phyloP scores from a whole-genome alignment of 2,888 invertebrate genomes.

The Bombylius discolor region DNA sequence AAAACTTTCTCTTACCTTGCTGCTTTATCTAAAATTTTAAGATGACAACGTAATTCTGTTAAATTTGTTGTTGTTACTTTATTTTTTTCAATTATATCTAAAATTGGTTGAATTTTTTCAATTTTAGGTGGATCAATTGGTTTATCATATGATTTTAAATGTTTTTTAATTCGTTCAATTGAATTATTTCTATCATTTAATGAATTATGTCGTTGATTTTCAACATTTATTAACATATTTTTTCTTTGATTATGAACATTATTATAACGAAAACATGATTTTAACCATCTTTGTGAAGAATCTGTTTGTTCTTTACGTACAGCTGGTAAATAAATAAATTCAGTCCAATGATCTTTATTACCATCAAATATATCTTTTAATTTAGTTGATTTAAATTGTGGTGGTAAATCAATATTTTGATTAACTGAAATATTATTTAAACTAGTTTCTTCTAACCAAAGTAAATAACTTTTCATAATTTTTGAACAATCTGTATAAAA shows the following conservation, averaged over 20 bases:
- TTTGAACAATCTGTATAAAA: conserved; percentile 24
- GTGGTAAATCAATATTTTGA: conserved; percentile 45
- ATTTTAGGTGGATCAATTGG: conserved; percentile 37
- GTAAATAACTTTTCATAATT: conserved; percentile 47
- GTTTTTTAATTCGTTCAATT: conserved; percentile 41
- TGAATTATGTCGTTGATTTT: neutral
- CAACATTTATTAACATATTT: conserved; percentile 20
- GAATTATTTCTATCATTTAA: conserved; percentile 22
- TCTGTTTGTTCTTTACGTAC: conserved; percentile 42
- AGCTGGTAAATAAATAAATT: conserved; percentile 46
- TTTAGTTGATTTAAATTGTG: conserved; percentile 55
- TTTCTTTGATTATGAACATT: neutral
- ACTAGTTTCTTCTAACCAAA: conserved; percentile 70
- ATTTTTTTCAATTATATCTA: neutral
- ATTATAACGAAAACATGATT: conserved; percentile 38
- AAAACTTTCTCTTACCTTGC: conserved; percentile 33
- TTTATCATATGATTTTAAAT: conserved; percentile 51
- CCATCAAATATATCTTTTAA: conserved; percentile 49
- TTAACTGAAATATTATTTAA: conserved; percentile 44
- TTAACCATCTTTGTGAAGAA: conserved; percentile 43
- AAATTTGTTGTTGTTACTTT: conserved; percentile 12
- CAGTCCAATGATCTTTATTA: conserved; percentile 51
- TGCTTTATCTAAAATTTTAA: conserved; percentile 35
- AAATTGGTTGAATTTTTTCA: neutral
- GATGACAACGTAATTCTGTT: conserved; percentile 24